Base-by-base conservation (phyloP, 2,113 vertebrate species). In the Phrynosoma blainvillii region DNA sequence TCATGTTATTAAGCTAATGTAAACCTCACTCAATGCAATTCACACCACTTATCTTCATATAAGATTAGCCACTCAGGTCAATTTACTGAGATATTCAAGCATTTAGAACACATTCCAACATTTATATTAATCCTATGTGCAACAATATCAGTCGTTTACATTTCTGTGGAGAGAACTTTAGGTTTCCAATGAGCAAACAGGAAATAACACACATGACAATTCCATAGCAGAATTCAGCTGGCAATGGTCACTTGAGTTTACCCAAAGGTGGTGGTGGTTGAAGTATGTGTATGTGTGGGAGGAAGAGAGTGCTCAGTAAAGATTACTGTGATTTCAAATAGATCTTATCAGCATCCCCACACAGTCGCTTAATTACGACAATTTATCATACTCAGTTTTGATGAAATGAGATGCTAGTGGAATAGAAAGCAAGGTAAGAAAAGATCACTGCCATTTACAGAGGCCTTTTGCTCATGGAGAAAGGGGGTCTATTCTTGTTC, bases 81-180 rank as follows among this genome's bases (percentile, higher is more conserved):
- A 76, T 30, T 65, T 54, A 87, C 0, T 76, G 5, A 83, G 3
- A 3, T 52, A 11, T 36, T 20, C 32, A 32, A 71, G 66, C 76
- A 86, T 8, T 36, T 40, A 27, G 47, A 71, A 8, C 1, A 56
- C 5, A 10, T 0, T 89, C 47, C 79, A 23, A 14, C 86, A 89
- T n/a, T 88, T 12, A 32, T 18, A 59, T 21, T 83, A 73, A 27
- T n/a, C 80, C 32, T 88, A 92, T 89, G 82, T 20, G 85, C 0
- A 56, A 47, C 47, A 47, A 4, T 47, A 47, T 47, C 47, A 47
- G 47, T 5, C 7, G 47, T 7, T 47, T 47, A 47, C 47, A 47
- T 47, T 59, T 59, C 11, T 5, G 14, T 2, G 11, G 56, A 59
- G 11, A 8, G 56, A 59, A 8, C 56, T 59, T 59, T 59, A 13